Conservation (phyloP, 1,140 invertebrate species). For the Apocrypta bakeri region DNA sequence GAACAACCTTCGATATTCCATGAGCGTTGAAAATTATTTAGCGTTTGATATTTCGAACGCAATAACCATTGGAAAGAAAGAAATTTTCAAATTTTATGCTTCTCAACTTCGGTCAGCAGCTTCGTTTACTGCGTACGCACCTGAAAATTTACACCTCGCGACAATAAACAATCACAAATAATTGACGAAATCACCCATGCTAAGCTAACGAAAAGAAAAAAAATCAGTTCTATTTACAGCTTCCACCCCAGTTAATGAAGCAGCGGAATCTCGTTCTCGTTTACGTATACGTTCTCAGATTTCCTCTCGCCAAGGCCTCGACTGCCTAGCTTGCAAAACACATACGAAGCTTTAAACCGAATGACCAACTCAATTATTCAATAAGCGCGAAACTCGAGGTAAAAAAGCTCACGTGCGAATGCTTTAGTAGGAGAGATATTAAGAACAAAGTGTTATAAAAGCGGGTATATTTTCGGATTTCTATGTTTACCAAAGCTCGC, state of each 20-base stretch:
- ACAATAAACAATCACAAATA: no score
- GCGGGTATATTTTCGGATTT: conserved; percentile 37
- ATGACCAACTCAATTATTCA: not conserved
- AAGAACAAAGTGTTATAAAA: conserved; percentile 12
- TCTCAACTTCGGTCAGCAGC: no score
- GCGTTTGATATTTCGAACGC: no score
- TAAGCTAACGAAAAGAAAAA: no score
- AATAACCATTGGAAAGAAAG: no score
- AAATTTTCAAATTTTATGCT: no score
- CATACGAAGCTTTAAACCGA: not conserved
- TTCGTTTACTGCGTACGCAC: no score
- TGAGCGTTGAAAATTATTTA: no score
- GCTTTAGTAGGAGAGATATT: not conserved
- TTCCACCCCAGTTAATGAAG: not conserved
- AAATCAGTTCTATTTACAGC: not conserved
- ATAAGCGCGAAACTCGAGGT: not conserved
- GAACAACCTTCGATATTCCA: no score
- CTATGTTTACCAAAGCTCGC: conserved; percentile 43
- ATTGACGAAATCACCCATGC: no score
- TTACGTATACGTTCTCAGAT: not conserved
- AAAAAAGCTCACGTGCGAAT: conserved; percentile 3
- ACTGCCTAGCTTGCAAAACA: not conserved
- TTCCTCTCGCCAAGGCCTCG: not conserved
- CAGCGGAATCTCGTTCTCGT: not conserved
- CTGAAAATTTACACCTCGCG: no score